Conservation (phyloP, 1,140 invertebrate genomes). For the Palaemon carinicauda region DNA sequence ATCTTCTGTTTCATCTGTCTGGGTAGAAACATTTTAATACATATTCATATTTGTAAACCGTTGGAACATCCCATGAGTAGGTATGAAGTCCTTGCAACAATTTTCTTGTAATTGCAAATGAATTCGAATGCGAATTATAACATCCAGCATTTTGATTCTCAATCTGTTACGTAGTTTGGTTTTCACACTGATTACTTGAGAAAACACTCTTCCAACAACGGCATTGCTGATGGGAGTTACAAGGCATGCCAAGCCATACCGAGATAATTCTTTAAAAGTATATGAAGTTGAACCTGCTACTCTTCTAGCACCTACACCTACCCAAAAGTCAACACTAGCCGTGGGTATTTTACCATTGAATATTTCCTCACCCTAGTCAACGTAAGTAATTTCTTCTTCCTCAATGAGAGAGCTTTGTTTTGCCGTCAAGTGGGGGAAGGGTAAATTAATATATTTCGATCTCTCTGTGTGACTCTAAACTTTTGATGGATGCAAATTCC, state of each 20-base stretch:
- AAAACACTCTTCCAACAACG: constrained; percentile 13
- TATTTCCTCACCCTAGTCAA: constrained; percentile 6
- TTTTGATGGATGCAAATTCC: background rate
- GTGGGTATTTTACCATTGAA: constrained; percentile 13
- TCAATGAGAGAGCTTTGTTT: background rate
- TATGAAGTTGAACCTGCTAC: background rate
- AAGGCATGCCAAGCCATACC: constrained; percentile 12
- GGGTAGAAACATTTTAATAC: background rate
- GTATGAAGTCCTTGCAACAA: constrained; percentile 33
- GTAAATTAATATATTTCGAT: background rate
- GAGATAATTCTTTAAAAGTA: constrained; percentile 8
- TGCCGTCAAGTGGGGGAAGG: constrained; percentile 1
- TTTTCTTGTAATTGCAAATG: constrained; percentile 19
- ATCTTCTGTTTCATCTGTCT: background rate
- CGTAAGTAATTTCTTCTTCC: background rate
- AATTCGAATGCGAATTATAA: constrained; percentile 12
- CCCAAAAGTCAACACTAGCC: constrained; percentile 19
- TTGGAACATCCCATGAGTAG: background rate
- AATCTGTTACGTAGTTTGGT: constrained; percentile 9
- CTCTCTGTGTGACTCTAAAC: constrained; percentile 14
- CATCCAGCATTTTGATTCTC: constrained; percentile 23
- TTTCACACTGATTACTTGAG: constrained; percentile 17
- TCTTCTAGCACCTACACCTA: constrained; percentile 15
- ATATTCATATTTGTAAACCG: background rate
- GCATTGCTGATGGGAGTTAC: constrained; percentile 19